These are phyloP conservation scores for Drosophila greeni DNA, from an alignment of 2,888 invertebrate genomes.

Conservation along the genomic window DNA sequence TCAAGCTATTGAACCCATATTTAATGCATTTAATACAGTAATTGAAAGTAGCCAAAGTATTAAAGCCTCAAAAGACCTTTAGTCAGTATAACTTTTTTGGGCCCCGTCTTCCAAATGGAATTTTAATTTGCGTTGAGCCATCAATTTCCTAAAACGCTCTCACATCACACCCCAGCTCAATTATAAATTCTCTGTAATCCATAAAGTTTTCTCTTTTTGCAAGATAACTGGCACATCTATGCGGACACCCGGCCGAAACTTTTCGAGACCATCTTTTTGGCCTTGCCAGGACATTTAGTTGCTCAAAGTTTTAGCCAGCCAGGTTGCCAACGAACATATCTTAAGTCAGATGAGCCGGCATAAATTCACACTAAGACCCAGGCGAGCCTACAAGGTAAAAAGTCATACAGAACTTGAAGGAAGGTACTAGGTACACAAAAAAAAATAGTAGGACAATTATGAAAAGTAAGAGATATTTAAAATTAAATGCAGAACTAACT, in stretches of 20 bases:
- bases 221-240: constrained; percentile 11
- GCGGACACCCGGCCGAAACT: constrained; percentile 9
- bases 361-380: constrained; percentile 35
- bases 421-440: not conserved
- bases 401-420: constrained; percentile 15
- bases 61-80: not conserved
- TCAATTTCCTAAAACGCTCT: constrained; percentile 22
- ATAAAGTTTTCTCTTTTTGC: constrained; percentile 21
- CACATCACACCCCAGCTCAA: constrained; percentile 18
- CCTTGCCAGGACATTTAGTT: constrained; percentile 38
- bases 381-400: constrained; percentile 30
- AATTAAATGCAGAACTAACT: not conserved
- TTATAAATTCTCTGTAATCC: constrained; percentile 38
- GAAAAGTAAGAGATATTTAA: not conserved
- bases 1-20: not conserved
- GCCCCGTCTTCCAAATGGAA: not conserved
- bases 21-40: constrained; percentile 3
- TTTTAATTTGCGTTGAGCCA: constrained; percentile 33
- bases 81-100: not conserved
- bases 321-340: constrained; percentile 16
- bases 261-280: constrained; percentile 20
- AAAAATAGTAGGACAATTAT: not conserved
- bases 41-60: not conserved
- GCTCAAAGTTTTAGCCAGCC: constrained; percentile 24
- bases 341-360: constrained; percentile 39